Conservation (phyloP, 2,888 invertebrate genomes). For the Poecilus cupreus region DNA sequence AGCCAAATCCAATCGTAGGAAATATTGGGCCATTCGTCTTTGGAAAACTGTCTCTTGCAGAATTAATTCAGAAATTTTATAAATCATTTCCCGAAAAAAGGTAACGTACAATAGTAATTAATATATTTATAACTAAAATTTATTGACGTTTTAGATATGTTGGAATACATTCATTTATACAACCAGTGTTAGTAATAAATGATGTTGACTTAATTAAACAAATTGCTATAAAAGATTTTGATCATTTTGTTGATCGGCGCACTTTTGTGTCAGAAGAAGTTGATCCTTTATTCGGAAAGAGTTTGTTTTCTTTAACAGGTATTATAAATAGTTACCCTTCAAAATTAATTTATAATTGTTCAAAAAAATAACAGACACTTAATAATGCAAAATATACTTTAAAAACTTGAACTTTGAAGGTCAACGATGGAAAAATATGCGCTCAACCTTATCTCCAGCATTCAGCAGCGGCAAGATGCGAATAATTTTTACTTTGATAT, state of each 20-base stretch:
- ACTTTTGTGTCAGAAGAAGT: slow-evolving; percentile 51
- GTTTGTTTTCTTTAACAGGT: slow-evolving; percentile 53
- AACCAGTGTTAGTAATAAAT: slow-evolving; percentile 34
- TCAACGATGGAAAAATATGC: slow-evolving; percentile 67
- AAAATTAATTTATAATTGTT: too few species aligned
- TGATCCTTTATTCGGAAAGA: slow-evolving; percentile 55
- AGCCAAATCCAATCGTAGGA: slow-evolving; percentile 62
- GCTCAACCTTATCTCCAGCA: slow-evolving; percentile 65
- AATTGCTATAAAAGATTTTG: slow-evolving; percentile 55
- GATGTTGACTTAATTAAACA: slow-evolving; percentile 48
- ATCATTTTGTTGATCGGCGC: slow-evolving; percentile 50
- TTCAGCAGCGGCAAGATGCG: slow-evolving; percentile 68
- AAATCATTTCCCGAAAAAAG: slow-evolving; percentile 36
- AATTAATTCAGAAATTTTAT: slow-evolving; percentile 41
- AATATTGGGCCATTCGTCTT: slow-evolving; percentile 61
- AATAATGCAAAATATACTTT: too few species aligned
- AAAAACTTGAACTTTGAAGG: slow-evolving; percentile 63
- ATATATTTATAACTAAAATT: too few species aligned
- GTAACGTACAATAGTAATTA: too few species aligned
- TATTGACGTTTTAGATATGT: slow-evolving; percentile 52
- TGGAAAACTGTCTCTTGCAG: slow-evolving; percentile 32
- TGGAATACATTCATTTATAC: slow-evolving; percentile 29
- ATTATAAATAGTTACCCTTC: too few species aligned
- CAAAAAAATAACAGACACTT: too few species aligned
- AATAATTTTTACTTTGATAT: slow-evolving; percentile 65